These are phyloP conservation scores for Toxotes chatareus DNA, from an alignment of 2,113 vertebrate species.

Conservation along the genomic window DNA sequence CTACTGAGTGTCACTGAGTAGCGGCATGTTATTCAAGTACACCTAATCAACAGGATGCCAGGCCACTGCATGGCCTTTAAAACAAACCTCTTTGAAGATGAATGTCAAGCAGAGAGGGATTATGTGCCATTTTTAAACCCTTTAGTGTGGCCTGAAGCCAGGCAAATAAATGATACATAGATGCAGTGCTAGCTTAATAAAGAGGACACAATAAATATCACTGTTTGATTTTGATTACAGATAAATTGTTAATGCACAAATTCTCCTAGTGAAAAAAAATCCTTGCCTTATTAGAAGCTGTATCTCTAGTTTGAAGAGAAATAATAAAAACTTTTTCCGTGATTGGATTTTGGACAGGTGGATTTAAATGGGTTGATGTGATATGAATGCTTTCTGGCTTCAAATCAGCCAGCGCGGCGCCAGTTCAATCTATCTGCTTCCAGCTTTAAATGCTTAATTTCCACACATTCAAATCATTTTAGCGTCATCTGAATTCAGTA, in stretches of 20 bases:
- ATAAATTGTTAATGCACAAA: not conserved
- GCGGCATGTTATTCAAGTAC: constrained; percentile 50
- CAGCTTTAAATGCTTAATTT: constrained; percentile 48
- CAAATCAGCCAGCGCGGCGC: constrained; percentile 28
- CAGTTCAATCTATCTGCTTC: constrained; percentile 28
- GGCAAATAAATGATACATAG: constrained; percentile 41
- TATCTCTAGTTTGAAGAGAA: constrained; percentile 23
- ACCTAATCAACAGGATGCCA: constrained; percentile 57
- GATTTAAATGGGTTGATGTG: constrained; percentile 24
- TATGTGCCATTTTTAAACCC: constrained; percentile 70
- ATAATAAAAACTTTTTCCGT: constrained; percentile 12
- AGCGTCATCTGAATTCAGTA: constrained; percentile 23
- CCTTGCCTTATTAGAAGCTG: not conserved
- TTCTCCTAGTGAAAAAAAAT: not conserved
- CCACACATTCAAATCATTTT: constrained; percentile 48
- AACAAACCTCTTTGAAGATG: constrained; percentile 71
- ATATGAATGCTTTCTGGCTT: constrained; percentile 33
- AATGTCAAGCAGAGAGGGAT: constrained; percentile 70
- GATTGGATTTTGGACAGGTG: constrained; percentile 31
- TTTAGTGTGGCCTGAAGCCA: constrained; percentile 53
- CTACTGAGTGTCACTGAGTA: constrained; percentile 48
- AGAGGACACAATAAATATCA: constrained; percentile 8
- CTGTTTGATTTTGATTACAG: constrained; percentile 3
- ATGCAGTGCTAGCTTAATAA: constrained; percentile 12
- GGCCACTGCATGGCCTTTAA: constrained; percentile 52